Evolutionary conservation across 2,113 vertebrate species (phyloP).

Genomic region (Myotis davidii): DNA sequence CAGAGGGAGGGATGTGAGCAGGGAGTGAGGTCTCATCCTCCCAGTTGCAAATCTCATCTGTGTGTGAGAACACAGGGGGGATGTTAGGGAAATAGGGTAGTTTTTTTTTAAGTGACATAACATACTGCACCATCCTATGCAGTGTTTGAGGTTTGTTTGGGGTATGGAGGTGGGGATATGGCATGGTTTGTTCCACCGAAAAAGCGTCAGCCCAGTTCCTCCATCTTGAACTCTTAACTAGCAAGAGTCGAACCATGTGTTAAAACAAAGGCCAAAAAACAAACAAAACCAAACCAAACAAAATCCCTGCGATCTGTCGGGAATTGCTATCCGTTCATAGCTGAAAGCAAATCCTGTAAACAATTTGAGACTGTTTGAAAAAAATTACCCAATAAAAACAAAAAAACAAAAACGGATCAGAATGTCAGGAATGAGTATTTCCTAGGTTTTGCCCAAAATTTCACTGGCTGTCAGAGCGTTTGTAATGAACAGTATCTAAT

Average conservation of each 20-base stretch:
- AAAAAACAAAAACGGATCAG: slow-evolving; percentile 70
- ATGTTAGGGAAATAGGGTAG: slow-evolving; percentile 16
- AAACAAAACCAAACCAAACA: background rate
- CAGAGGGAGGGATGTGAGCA: background rate
- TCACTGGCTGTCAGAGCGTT: slow-evolving; percentile 75
- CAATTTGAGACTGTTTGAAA: slow-evolving; percentile 79
- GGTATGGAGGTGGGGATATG: slow-evolving; percentile 64
- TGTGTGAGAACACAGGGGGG: slow-evolving; percentile 14
- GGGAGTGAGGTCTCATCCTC: background rate
- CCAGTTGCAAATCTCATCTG: slow-evolving; percentile 34
- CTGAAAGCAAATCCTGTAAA: slow-evolving; percentile 83
- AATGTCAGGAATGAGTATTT: slow-evolving; percentile 78
- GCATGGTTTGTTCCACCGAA: slow-evolving; percentile 67
- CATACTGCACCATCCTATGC: slow-evolving; percentile 72
- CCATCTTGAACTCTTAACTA: slow-evolving; percentile 68
- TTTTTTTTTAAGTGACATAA: slow-evolving; percentile 38
- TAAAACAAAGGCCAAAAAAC: slow-evolving; percentile 77
- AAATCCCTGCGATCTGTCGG: slow-evolving; percentile 38
- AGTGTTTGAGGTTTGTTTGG: slow-evolving; percentile 55
- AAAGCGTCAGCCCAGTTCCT: slow-evolving; percentile 49
- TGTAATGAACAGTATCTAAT: slow-evolving; percentile 73
- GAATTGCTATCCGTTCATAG: slow-evolving; percentile 70
- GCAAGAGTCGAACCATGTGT: slow-evolving; percentile 66
- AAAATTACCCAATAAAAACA: slow-evolving; percentile 72
- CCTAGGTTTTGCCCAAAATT: slow-evolving; percentile 75